A percentile compares a stretch with the other conserved stretches of the same genome.
Conservation (phyloP, 2,888 invertebrate species). For the Macrosiphum euphorbiae region DNA sequence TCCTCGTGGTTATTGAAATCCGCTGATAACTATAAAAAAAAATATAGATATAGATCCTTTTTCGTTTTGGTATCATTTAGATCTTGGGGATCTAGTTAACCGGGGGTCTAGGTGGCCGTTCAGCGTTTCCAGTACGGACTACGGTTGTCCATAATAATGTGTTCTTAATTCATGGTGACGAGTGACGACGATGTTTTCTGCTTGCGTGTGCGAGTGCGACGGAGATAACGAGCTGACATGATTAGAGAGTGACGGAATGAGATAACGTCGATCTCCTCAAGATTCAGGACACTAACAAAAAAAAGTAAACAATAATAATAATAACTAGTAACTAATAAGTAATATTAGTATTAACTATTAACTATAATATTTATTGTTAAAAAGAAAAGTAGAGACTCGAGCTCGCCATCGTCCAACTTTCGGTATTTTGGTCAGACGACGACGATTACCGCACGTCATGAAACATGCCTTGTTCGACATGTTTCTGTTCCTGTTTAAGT, state of each 20-base stretch:
- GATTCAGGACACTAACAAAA: constrained; percentile 24
- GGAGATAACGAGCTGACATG: background rate
- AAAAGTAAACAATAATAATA: constrained; percentile 46
- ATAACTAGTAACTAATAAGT: background rate
- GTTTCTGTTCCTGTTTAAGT: constrained; percentile 89
- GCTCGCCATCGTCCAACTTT: background rate
- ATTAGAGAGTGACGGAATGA: constrained; percentile 12
- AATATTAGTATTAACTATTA: background rate
- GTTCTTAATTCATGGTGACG: background rate
- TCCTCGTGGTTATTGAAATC: background rate
- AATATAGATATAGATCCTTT: no score
- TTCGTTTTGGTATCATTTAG: background rate
- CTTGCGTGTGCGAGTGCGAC: background rate
- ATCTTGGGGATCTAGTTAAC: background rate
- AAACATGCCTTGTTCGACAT: constrained; percentile 74
- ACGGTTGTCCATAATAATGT: background rate
- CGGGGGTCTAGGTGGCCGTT: background rate
- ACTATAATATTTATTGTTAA: background rate
- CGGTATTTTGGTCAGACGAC: background rate
- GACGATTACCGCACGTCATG: background rate
- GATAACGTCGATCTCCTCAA: constrained; percentile 27
- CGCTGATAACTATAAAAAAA: no score
- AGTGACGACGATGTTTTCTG: background rate
- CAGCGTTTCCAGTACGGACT: no score
- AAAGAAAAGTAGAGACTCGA: background rate